These are phyloP conservation scores for Netelia melanura DNA, from an alignment of 2,888 invertebrate genomes.

Conservation along the genomic window DNA sequence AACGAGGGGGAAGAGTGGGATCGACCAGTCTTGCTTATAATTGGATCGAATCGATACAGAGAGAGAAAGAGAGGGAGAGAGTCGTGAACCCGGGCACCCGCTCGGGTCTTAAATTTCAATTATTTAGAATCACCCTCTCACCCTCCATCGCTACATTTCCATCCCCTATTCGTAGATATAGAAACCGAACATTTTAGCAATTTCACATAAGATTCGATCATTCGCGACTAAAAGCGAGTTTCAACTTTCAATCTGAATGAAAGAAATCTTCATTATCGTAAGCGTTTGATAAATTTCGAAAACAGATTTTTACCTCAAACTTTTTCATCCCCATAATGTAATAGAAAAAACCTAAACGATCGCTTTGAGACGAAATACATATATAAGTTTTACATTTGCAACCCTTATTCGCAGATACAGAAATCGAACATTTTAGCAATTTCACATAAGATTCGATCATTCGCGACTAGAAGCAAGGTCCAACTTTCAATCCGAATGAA, in stretches of 20 bases:
- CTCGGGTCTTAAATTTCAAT: constrained; percentile 80
- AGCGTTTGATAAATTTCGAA: too few relatives aligned
- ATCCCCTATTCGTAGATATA: neutral
- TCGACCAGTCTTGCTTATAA: constrained; percentile 72
- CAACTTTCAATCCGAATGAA: too few relatives aligned
- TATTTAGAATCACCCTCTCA: constrained; percentile 70
- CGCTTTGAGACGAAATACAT: neutral
- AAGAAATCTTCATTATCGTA: too few relatives aligned
- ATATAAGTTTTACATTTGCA: neutral
- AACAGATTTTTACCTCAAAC: neutral
- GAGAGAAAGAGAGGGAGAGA: constrained; percentile 70
- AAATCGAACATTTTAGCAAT: too few relatives aligned
- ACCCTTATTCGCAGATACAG: neutral
- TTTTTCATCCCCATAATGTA: neutral
- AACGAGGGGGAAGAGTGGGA: constrained; percentile 10
- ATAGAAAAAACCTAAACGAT: neutral
- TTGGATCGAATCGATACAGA: constrained; percentile 78
- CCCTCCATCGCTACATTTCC: constrained; percentile 13
- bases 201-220: neutral
- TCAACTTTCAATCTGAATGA: too few relatives aligned
- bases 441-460: neutral
- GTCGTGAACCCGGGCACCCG: constrained; percentile 66
- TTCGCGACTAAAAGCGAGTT: neutral
- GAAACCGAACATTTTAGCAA: too few relatives aligned
- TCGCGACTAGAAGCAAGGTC: neutral